These are phyloP conservation scores for Euphysa ruthae DNA, from an alignment of 30 jellyfish, hydroid and myxozoan species.

Conservation along the genomic window DNA sequence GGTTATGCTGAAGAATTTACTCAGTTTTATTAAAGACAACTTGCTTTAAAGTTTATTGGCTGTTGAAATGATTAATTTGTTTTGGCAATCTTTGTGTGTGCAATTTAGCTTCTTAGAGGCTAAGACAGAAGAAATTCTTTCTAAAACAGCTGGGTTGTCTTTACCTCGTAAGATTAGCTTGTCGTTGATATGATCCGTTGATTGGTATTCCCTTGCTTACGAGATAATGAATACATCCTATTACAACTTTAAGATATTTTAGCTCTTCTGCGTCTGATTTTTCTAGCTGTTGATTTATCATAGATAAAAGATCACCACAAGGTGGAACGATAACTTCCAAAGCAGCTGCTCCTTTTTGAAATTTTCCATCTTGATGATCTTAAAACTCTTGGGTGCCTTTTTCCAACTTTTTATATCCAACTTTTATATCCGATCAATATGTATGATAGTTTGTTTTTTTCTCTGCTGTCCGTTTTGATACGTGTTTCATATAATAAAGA, in stretches of 20 bases:
- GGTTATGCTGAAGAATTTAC: conserved; percentile 14
- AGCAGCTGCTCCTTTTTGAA: conserved; percentile 30
- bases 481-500: conserved; percentile 19
- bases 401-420: no score
- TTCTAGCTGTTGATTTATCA: not conserved
- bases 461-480: conserved; percentile 25
- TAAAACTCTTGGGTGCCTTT: conserved; percentile 24
- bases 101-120: not conserved
- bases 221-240: conserved; percentile 16
- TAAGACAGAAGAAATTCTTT: not conserved
- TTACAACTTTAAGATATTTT: conserved; percentile 16
- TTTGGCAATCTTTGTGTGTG: conserved; percentile 14
- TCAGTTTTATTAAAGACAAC: not conserved
- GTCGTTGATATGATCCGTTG: conserved; percentile 14
- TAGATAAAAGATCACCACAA: conserved; percentile 21
- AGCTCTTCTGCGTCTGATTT: conserved; percentile 5
- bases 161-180: not conserved
- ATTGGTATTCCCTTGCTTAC: conserved; percentile 22
- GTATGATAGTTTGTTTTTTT: conserved; percentile 32
- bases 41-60: not conserved
- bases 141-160: not conserved
- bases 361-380: conserved; percentile 16
- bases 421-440: conserved; percentile 17
- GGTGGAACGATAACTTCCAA: conserved; percentile 15
- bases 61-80: not conserved